Evolutionary conservation across 2,888 invertebrate species (phyloP).

Genomic region (Drosophila monieri): DNA sequence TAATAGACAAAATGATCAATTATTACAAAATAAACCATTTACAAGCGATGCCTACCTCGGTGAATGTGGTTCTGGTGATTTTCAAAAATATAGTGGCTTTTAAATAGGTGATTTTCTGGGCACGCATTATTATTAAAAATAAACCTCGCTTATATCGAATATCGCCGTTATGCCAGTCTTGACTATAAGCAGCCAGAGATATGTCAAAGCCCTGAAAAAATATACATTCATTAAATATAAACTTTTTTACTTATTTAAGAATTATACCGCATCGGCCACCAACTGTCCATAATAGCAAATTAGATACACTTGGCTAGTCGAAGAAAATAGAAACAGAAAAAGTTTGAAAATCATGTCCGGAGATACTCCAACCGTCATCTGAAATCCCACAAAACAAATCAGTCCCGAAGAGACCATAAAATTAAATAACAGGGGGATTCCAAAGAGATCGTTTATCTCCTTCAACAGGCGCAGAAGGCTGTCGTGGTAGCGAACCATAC

Average conservation of each 20-base stretch:
- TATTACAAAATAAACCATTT: background rate
- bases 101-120: constrained; percentile 68
- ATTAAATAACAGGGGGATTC: constrained; percentile 77
- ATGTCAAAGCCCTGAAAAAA: constrained; percentile 56
- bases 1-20: background rate
- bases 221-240: too few species aligned
- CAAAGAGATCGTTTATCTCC: constrained; percentile 76
- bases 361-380: constrained; percentile 70
- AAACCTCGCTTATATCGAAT: constrained; percentile 68
- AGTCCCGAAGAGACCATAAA: constrained; percentile 79
- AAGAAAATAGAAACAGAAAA: constrained; percentile 68
- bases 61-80: constrained; percentile 72
- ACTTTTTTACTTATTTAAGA: background rate
- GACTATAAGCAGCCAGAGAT: constrained; percentile 67
- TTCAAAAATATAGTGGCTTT: constrained; percentile 74
- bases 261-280: constrained; percentile 71
- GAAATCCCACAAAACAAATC: constrained; percentile 82
- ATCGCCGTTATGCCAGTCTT: constrained; percentile 74
- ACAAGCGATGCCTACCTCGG: constrained; percentile 57
- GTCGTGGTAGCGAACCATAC: constrained; percentile 73
- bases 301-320: constrained; percentile 73
- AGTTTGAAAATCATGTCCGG: constrained; percentile 67
- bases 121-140: constrained; percentile 67
- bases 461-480: constrained; percentile 53
- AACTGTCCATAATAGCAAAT: constrained; percentile 78